Evolutionary conservation across 2,888 invertebrate genomes (phyloP).

Genomic region (Trissonchulus latispiculum): DNA sequence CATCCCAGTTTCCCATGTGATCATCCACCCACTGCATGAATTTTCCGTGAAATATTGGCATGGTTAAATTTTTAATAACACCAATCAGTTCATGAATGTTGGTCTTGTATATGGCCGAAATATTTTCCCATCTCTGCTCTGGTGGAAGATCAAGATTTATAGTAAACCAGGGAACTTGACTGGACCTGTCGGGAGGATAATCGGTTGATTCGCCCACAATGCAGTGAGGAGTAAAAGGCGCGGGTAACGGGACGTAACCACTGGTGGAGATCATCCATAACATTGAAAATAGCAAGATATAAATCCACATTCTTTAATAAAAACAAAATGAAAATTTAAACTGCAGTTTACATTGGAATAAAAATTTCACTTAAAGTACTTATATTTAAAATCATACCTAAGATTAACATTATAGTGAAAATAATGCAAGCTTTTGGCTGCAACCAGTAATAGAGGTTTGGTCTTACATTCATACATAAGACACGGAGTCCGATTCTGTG

Average conservation of each 20-base stretch:
- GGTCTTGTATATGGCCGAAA: conserved; percentile 33
- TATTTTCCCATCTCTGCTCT: conserved; percentile 31
- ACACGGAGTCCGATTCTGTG: no score
- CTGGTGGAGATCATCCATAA: no score
- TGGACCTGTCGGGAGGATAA: conserved; percentile 10
- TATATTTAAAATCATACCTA: no score
- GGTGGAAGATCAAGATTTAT: conserved; percentile 36
- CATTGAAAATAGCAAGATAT: no score
- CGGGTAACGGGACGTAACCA: conserved; percentile 9
- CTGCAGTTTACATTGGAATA: no score
- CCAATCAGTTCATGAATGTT: conserved; percentile 33
- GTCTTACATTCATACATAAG: no score
- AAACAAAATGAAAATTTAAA: no score
- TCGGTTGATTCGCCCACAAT: conserved; percentile 10
- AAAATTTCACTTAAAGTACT: no score
- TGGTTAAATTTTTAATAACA: conserved; percentile 24
- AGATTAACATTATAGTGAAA: no score
- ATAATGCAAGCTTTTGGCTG: no score
- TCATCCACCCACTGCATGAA: conserved; percentile 31
- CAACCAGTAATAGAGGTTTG: no score
- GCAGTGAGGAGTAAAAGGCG: conserved; percentile 21
- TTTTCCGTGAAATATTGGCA: conserved; percentile 21
- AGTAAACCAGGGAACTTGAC: conserved; percentile 31
- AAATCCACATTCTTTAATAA: no score
- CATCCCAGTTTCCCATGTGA: conserved; percentile 31